phyloP scores from a whole-genome alignment of 2,113 vertebrate genomes.

The Atrichornis clamosus region DNA sequence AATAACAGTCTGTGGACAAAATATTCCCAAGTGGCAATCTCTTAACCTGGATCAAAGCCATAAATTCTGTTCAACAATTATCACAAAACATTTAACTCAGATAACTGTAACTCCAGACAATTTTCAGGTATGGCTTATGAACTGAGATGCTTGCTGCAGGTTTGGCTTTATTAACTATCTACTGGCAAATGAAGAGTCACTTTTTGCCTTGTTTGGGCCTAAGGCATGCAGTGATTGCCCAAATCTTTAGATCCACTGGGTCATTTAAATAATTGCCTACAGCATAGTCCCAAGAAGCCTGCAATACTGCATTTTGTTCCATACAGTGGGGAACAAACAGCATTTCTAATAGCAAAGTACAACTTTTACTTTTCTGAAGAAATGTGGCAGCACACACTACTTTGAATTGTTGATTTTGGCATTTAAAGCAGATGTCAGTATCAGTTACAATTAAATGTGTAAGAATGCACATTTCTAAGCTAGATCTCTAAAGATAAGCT shows the following conservation, averaged over 20 bases:
- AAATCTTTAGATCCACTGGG: not conserved
- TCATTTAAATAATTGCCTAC: conserved; percentile 40
- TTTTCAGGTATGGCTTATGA: not conserved
- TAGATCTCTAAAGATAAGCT: not conserved
- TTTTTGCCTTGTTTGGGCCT: not conserved
- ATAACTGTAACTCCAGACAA: not conserved
- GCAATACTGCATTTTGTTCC: not conserved
- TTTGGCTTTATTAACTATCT: not conserved
- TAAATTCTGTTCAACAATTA: not conserved
- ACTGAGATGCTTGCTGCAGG: not conserved
- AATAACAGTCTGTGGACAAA: not conserved
- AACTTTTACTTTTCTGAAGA: not conserved
- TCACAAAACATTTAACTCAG: not conserved
- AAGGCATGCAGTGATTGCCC: not conserved
- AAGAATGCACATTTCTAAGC: not conserved
- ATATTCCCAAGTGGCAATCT: not conserved
- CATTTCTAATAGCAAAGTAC: conserved; percentile 22
- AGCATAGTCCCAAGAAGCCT: not conserved
- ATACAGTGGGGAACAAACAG: not conserved
- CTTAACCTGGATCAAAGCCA: not conserved
- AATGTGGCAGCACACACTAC: not conserved
- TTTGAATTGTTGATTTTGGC: conserved; percentile 27
- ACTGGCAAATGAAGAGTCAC: not conserved
- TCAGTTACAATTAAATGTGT: not conserved
- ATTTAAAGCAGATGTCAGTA: conserved; percentile 24